Percentiles rank a stretch among this genome's conserved stretches.
These are phyloP conservation scores for Neofelis nebulosa DNA, from an alignment of 2,113 vertebrate genomes.

Conservation along the genomic window DNA sequence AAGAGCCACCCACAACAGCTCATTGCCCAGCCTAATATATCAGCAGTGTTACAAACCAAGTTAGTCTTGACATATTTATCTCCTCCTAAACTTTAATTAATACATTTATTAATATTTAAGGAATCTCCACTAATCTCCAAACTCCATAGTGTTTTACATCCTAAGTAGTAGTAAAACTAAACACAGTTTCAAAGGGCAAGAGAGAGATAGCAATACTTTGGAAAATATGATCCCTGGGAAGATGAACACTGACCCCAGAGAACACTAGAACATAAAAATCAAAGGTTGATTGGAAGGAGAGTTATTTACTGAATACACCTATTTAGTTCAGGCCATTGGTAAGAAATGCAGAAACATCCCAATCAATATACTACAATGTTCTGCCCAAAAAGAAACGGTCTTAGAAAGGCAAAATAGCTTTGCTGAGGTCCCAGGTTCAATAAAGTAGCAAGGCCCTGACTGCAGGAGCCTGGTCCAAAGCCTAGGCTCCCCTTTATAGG, in stretches of 20 bases:
- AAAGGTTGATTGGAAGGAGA: background rate
- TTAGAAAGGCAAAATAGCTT: background rate
- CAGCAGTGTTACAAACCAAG: background rate
- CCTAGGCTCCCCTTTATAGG: background rate
- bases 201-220: background rate
- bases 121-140: background rate
- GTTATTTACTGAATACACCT: background rate
- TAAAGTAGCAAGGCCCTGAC: background rate
- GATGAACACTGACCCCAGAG: background rate
- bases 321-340: background rate
- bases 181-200: background rate
- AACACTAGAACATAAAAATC: background rate
- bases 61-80: background rate
- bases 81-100: background rate
- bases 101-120: background rate
- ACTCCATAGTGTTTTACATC: background rate
- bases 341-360: background rate
- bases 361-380: background rate
- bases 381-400: background rate
- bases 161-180: background rate
- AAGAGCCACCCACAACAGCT: background rate
- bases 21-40: background rate
- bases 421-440: background rate
- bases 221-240: background rate
- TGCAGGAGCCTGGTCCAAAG: background rate